Conservation (phyloP, 2,888 invertebrate species). For the Drosophila testacea region DNA sequence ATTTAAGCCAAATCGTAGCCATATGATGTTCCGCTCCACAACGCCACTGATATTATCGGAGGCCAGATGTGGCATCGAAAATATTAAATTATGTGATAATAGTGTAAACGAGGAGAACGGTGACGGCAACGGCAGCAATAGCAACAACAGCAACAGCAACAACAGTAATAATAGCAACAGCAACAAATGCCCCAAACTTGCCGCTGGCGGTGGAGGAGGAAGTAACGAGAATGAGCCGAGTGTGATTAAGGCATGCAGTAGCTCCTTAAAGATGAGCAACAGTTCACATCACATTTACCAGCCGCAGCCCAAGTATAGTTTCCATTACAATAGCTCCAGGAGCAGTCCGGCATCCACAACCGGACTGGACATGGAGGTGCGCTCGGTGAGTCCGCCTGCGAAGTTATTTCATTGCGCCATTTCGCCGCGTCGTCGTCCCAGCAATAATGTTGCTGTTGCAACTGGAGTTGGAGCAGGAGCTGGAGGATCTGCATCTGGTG, state of each 20-base stretch:
- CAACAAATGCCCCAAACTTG: constrained; percentile 60
- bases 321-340: constrained; percentile 84
- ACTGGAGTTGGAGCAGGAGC: constrained; percentile 18
- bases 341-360: constrained; percentile 85
- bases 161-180: constrained; percentile 52
- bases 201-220: constrained; percentile 31
- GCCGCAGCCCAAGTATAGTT: constrained; percentile 84
- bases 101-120: constrained; percentile 85
- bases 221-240: constrained; percentile 76
- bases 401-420: constrained; percentile 87
- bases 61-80: constrained; percentile 85
- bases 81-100: constrained; percentile 86
- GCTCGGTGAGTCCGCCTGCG: constrained; percentile 86
- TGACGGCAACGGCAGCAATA: constrained; percentile 58
- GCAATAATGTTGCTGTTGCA: constrained; percentile 54
- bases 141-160: constrained; percentile 37
- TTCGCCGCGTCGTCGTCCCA: constrained; percentile 87
- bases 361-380: constrained; percentile 84
- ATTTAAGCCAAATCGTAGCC: constrained; percentile 89
- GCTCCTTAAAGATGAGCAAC: constrained; percentile 83
- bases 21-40: constrained; percentile 85
- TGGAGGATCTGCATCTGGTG: constrained; percentile 27
- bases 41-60: constrained; percentile 85
- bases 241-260: constrained; percentile 78
- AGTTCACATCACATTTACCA: constrained; percentile 85